Evolutionary conservation across 2,113 vertebrate species (phyloP).

Genomic region (Scytalopus superciliaris): DNA sequence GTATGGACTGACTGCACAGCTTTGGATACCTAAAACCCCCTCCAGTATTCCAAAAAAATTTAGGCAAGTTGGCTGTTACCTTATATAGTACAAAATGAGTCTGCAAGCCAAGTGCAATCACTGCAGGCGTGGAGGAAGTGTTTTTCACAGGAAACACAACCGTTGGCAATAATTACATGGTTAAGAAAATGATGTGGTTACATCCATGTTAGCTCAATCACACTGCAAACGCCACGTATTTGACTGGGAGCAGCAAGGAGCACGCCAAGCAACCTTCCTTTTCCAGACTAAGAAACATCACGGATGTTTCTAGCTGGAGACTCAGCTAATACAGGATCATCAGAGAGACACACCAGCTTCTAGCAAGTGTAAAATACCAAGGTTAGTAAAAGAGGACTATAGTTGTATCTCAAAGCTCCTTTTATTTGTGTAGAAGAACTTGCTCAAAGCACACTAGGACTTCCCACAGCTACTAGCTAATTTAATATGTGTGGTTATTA

Average conservation of each 20-base stretch:
- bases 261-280: neutral
- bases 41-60: neutral
- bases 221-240: neutral
- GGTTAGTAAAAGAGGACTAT: neutral
- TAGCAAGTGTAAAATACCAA: neutral
- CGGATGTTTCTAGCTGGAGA: neutral
- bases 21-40: neutral
- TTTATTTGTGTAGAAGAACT: neutral
- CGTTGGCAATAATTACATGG: neutral
- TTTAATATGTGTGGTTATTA: neutral
- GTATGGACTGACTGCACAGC: neutral
- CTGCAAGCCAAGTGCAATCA: neutral
- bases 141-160: slow-evolving; percentile 3
- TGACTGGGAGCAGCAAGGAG: neutral
- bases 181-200: neutral
- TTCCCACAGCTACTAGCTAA: neutral
- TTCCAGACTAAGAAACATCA: neutral
- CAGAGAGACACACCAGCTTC: neutral
- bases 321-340: neutral
- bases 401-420: neutral
- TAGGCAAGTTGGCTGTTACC: neutral
- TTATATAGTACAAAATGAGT: neutral
- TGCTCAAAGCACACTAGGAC: neutral
- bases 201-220: neutral
- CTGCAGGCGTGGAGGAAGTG: neutral